These are phyloP conservation scores for Cyprinodon diabolis DNA, from an alignment of 2,797 vertebrate species.

Conservation along the genomic window DNA sequence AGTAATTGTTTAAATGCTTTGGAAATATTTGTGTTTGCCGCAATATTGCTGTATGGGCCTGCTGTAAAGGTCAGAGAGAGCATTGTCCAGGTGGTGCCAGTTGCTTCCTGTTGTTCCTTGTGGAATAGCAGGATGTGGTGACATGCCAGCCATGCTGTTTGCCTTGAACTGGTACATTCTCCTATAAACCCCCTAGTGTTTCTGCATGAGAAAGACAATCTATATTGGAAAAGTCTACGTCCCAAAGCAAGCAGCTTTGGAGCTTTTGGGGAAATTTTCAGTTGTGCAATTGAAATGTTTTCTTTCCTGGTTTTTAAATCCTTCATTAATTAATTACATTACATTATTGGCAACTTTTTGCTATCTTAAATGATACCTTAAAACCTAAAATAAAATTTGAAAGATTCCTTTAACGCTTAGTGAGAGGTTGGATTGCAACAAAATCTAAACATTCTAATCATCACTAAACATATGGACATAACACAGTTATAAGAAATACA, in stretches of 20 bases:
- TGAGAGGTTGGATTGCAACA: neutral
- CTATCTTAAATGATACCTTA: neutral
- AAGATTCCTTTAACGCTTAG: neutral
- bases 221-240: constrained; percentile 47
- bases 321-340: neutral
- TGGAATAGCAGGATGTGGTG: constrained; percentile 28
- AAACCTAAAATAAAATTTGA: neutral
- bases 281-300: neutral
- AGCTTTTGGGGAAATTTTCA: constrained; percentile 21
- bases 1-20: constrained; percentile 1
- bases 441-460: too few relatives aligned
- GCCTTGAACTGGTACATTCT: constrained; percentile 49
- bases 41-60: constrained; percentile 2
- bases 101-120: constrained; percentile 40
- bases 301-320: neutral
- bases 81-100: constrained; percentile 40
- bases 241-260: constrained; percentile 53
- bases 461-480: too few relatives aligned
- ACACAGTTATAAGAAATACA: too few relatives aligned
- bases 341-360: neutral
- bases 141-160: constrained; percentile 39
- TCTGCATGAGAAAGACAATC: constrained; percentile 44
- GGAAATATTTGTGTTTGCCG: constrained; percentile 25
- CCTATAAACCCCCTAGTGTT: constrained; percentile 13
- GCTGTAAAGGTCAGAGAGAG: constrained; percentile 13